phyloP scores from a whole-genome alignment of 2,888 invertebrate species.

The Napeogenes sylphis region DNA sequence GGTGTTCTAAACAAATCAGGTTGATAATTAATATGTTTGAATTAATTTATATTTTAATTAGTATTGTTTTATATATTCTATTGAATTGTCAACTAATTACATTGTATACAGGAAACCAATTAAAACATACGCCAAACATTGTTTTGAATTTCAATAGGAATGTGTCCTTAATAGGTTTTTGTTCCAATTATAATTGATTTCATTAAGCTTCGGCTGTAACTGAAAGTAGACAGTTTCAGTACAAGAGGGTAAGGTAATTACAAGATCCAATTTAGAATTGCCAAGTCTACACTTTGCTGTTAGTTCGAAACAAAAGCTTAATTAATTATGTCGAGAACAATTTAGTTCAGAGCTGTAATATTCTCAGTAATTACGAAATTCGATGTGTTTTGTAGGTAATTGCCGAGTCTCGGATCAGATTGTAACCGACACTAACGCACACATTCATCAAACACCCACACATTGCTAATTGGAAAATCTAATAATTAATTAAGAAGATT shows the following conservation, averaged over 20 bases:
- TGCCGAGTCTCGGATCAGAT: conserved; percentile 70
- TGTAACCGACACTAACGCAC: conserved; percentile 70
- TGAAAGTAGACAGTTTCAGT: conserved; percentile 75
- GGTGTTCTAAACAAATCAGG: no score
- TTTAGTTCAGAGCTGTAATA: conserved; percentile 77
- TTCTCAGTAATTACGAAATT: conserved; percentile 77
- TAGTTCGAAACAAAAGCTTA: conserved; percentile 79
- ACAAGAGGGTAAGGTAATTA: conserved; percentile 76
- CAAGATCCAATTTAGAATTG: conserved; percentile 79
- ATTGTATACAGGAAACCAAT: neutral
- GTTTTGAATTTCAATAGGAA: conserved; percentile 16
- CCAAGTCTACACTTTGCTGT: conserved; percentile 78
- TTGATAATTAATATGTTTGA: no score
- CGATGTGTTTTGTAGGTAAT: conserved; percentile 74
- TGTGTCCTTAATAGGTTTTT: conserved; percentile 21
- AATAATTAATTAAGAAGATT: conserved; percentile 59
- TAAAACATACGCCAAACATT: conserved; percentile 1
- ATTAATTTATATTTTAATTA: no score
- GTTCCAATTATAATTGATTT: conserved; percentile 73
- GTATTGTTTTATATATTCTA: no score
- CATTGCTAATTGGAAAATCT: conserved; percentile 69
- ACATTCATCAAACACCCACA: conserved; percentile 66
- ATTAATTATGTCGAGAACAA: conserved; percentile 79
- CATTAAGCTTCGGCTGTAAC: conserved; percentile 73
- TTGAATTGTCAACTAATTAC: neutral